These are phyloP conservation scores for Thamnophis elegans DNA, from an alignment of 2,797 vertebrate species.

Conservation along the genomic window DNA sequence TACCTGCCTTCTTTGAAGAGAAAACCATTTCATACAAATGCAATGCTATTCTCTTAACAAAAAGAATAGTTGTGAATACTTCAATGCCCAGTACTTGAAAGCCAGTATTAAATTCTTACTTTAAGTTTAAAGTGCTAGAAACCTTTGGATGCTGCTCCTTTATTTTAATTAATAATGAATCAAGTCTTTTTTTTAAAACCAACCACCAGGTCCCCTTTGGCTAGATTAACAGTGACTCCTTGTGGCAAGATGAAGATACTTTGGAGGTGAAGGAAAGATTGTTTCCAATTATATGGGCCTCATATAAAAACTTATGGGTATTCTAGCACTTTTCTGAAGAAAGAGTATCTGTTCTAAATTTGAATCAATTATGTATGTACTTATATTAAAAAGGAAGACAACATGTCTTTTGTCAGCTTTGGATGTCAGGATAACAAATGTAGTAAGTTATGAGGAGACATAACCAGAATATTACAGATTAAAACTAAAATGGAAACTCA, in stretches of 20 bases:
- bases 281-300: neutral
- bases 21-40: neutral
- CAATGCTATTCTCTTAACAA: neutral
- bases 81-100: neutral
- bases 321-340: neutral
- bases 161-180: neutral
- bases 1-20: neutral
- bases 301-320: neutral
- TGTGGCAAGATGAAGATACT: neutral
- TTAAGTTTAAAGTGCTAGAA: neutral
- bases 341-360: neutral
- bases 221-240: slow-evolving; percentile 25
- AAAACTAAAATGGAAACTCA: too few species aligned
- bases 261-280: neutral
- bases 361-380: neutral
- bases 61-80: neutral
- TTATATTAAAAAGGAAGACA: neutral
- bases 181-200: neutral
- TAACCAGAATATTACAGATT: too few species aligned
- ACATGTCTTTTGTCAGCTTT: neutral
- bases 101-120: neutral
- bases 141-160: neutral
- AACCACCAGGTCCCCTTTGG: neutral
- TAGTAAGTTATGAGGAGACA: too few species aligned
- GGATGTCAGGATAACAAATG: neutral